Evolutionary conservation across 2,888 invertebrate genomes (phyloP).

Genomic region (Cistogaster globosa): DNA sequence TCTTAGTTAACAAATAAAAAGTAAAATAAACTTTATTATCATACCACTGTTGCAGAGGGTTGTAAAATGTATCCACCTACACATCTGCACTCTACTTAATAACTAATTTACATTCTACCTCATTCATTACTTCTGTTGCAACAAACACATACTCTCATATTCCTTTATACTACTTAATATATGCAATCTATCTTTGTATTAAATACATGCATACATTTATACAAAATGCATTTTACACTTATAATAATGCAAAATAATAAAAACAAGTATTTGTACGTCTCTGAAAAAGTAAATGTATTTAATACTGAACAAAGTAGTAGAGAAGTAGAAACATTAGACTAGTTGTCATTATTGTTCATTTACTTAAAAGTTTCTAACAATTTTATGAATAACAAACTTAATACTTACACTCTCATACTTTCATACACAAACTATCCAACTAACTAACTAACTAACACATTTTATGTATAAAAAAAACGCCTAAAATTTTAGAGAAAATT

Average conservation of each 20-base stretch:
- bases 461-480: constrained; percentile 19
- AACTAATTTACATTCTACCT: constrained; percentile 53
- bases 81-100: neutral
- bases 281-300: constrained; percentile 34
- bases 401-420: constrained; percentile 47
- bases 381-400: constrained; percentile 72
- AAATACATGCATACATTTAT: constrained; percentile 52
- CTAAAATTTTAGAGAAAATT: constrained; percentile 61
- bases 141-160: neutral
- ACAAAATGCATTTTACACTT: constrained; percentile 77
- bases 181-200: constrained; percentile 65
- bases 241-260: constrained; percentile 78
- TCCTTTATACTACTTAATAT: constrained; percentile 58
- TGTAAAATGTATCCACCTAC: constrained; percentile 43
- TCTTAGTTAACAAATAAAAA: constrained; percentile 27
- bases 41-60: constrained; percentile 48
- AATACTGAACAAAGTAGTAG: neutral
- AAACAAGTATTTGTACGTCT: constrained; percentile 39
- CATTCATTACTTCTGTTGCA: constrained; percentile 27
- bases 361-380: constrained; percentile 79
- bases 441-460: constrained; percentile 65
- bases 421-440: constrained; percentile 39
- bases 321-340: constrained; percentile 72
- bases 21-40: constrained; percentile 39
- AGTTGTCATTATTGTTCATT: constrained; percentile 82